Percentiles rank a stretch among this genome's conserved stretches.
Evolutionary conservation across 1,140 invertebrate species (phyloP).

Genomic region (Neodiprion fabricii): DNA sequence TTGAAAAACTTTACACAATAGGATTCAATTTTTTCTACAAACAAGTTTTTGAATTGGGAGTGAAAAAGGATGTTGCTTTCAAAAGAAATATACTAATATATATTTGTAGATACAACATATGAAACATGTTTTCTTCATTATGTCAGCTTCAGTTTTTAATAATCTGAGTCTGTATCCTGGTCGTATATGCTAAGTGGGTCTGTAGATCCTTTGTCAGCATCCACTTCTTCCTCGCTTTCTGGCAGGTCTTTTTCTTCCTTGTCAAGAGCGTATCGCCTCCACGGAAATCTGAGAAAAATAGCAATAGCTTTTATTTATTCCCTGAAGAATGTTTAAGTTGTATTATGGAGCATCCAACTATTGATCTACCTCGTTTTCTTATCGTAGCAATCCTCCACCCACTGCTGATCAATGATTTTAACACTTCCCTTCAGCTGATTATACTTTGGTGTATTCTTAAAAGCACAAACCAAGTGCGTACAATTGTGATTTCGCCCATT

Average conservation of each 20-base stretch:
- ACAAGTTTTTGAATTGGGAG: no score
- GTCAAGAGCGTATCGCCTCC: constrained; percentile 54
- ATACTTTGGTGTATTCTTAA: constrained; percentile 57
- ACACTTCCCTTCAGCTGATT: constrained; percentile 46
- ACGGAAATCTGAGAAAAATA: constrained; percentile 46
- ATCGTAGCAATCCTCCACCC: constrained; percentile 54
- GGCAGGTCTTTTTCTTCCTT: constrained; percentile 38
- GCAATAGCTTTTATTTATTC: constrained; percentile 8
- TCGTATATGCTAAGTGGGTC: constrained; percentile 42
- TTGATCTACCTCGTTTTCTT: constrained; percentile 48
- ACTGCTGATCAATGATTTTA: constrained; percentile 54
- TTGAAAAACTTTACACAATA: no score
- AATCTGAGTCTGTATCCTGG: constrained; percentile 47
- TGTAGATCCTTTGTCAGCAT: constrained; percentile 31
- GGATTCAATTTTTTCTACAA: no score
- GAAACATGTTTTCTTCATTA: no score
- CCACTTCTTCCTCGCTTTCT: constrained; percentile 59
- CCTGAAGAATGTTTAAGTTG: constrained; percentile 19
- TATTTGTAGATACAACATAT: no score
- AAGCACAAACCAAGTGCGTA: constrained; percentile 56
- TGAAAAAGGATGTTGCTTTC: no score
- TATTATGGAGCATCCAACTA: constrained; percentile 11
- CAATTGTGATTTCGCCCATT: constrained; percentile 51
- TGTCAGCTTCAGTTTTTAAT: no score
- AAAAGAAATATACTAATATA: no score